Evolutionary conservation across 2,113 vertebrate species (phyloP).

Genomic region (Aptenodytes patagonicus): DNA sequence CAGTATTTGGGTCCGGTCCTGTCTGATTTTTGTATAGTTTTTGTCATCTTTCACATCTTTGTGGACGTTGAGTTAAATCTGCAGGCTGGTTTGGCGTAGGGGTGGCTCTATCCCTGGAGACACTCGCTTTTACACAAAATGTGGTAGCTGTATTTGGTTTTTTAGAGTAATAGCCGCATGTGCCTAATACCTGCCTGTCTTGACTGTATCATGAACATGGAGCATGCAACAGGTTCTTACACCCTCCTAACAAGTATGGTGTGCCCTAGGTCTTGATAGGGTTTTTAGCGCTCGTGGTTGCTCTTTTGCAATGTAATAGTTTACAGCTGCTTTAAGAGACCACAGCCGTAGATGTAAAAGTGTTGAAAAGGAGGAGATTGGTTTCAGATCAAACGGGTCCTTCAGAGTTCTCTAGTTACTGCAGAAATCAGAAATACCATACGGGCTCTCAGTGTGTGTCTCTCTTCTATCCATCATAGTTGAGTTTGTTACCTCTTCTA

Average conservation of each 20-base stretch:
- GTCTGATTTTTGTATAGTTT: background rate
- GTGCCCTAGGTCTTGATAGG: background rate
- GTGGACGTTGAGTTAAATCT: background rate
- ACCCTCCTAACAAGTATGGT: fast-evolving
- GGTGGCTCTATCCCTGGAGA: background rate
- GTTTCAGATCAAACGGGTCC: background rate
- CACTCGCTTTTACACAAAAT: background rate
- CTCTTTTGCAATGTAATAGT: background rate
- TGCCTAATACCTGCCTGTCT: background rate
- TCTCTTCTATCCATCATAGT: background rate
- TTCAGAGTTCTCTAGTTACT: background rate
- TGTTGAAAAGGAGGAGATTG: background rate
- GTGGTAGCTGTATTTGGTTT: background rate
- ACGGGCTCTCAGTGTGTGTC: fast-evolving
- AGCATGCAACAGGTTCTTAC: background rate
- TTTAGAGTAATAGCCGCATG: background rate
- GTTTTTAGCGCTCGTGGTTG: background rate
- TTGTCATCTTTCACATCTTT: background rate
- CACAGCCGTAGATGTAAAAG: background rate
- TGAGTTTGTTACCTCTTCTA: background rate
- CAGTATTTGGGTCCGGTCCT: background rate
- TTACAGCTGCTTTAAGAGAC: background rate
- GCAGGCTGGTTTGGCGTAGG: background rate
- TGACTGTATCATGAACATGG: background rate
- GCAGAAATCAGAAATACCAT: background rate